A percentile compares a stretch with the other conserved stretches of the same genome.
Evolutionary conservation across 2,888 invertebrate genomes (phyloP).

Genomic region (Drosophila lacicola): DNA sequence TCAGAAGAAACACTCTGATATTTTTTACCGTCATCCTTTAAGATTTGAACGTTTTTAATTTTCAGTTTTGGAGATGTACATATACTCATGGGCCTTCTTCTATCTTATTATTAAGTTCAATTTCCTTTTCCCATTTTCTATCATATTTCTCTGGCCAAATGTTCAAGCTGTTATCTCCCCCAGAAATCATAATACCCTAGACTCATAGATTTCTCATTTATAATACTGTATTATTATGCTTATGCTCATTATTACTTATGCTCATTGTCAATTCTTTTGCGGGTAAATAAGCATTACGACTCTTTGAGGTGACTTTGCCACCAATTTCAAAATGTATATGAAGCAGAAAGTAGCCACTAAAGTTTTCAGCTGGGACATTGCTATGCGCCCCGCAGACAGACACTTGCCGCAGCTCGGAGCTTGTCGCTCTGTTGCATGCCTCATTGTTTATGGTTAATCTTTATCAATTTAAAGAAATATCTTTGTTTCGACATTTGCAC

Average conservation of each 20-base stretch:
- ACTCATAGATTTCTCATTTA: no score
- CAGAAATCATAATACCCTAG: no score
- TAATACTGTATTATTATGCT: not conserved
- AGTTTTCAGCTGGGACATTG: slow-evolving; percentile 11
- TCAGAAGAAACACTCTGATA: no score
- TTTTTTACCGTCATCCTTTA: no score
- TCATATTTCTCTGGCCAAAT: no score
- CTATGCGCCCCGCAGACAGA: slow-evolving; percentile 57
- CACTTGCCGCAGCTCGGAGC: slow-evolving; percentile 50
- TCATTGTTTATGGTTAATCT: slow-evolving; percentile 78
- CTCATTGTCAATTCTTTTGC: not conserved
- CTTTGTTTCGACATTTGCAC: slow-evolving; percentile 82
- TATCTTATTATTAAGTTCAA: no score
- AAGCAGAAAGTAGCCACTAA: slow-evolving; percentile 7
- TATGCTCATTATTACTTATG: no score
- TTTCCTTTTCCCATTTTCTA: no score
- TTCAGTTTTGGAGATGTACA: no score
- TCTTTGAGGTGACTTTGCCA: slow-evolving; percentile 9
- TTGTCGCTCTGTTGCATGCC: slow-evolving; percentile 48
- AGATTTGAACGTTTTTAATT: no score
- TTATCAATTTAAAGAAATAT: slow-evolving; percentile 81
- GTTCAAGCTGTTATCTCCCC: no score
- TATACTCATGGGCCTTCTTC: no score
- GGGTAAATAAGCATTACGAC: slow-evolving; percentile 5
- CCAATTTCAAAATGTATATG: slow-evolving; percentile 14